A percentile compares a stretch with the other conserved stretches of the same genome.
Conservation (phyloP, 1,140 invertebrate species). For the Papilio dardanus region DNA sequence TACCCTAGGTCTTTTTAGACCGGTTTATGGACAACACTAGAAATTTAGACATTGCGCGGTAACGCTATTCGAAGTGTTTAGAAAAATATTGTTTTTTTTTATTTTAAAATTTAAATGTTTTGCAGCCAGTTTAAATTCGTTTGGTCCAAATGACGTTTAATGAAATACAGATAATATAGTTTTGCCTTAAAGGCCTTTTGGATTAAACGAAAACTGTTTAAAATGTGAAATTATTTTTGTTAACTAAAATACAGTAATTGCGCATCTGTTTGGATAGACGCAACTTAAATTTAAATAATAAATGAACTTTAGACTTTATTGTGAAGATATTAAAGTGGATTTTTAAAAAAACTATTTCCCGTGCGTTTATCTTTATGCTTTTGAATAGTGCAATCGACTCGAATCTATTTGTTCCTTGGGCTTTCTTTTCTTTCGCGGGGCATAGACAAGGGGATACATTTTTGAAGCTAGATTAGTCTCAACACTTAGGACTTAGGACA, state of each 20-base stretch:
- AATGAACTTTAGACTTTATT: conserved; percentile 70
- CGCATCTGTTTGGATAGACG: conserved; percentile 52
- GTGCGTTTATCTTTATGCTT: conserved; percentile 73
- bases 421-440: conserved; percentile 35
- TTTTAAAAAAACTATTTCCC: conserved; percentile 65
- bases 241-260: conserved; percentile 9
- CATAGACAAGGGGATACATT: not conserved
- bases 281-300: conserved; percentile 56
- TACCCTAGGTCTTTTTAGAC: too few relatives aligned
- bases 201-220: conserved; percentile 10
- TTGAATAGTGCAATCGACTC: conserved; percentile 56
- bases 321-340: conserved; percentile 80
- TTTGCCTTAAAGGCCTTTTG: conserved; percentile 10
- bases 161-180: not conserved
- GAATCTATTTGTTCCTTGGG: conserved; percentile 44
- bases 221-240: conserved; percentile 36
- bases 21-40: not conserved
- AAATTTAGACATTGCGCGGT: conserved; percentile 18
- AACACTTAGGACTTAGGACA: too few relatives aligned
- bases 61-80: conserved; percentile 3
- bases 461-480: too few relatives aligned
- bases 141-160: conserved; percentile 33
- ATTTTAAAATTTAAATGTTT: conserved; percentile 35
- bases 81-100: conserved; percentile 23
- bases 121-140: conserved; percentile 20